Conservation (phyloP, 2,113 vertebrate genomes). For the Dipodomys ordii region DNA sequence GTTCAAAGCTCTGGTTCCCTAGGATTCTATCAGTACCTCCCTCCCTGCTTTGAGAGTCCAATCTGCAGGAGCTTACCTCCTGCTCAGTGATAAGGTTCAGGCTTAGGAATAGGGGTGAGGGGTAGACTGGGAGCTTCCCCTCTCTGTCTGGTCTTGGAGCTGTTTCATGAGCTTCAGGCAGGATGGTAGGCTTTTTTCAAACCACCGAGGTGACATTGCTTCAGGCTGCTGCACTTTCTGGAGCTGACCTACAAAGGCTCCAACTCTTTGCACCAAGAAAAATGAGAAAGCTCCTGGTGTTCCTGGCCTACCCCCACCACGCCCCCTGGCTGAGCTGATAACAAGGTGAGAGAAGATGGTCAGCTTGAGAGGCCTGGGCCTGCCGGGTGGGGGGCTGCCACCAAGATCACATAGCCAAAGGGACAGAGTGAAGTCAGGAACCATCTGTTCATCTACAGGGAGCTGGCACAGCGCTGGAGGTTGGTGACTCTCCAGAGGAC, state of each 20-base stretch:
- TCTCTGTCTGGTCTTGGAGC: too few relatives aligned
- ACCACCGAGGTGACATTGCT: not conserved
- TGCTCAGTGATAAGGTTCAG: slow-evolving; percentile 59
- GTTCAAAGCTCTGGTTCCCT: slow-evolving; percentile 93
- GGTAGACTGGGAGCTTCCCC: slow-evolving; percentile 48
- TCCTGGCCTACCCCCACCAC: not conserved
- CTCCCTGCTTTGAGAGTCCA: slow-evolving; percentile 83
- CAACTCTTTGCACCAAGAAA: not conserved
- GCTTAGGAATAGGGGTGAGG: slow-evolving; percentile 61
- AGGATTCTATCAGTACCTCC: slow-evolving; percentile 85
- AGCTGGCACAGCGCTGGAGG: not conserved
- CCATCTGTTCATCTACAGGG: not conserved
- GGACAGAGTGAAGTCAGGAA: not conserved
- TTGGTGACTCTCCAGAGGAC: not conserved
- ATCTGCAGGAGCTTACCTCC: slow-evolving; percentile 57
- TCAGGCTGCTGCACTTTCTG: not conserved
- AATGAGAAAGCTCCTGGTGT: not conserved
- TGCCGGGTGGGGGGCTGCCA: not conserved
- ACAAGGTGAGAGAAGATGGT: slow-evolving; percentile 57
- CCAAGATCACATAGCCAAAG: not conserved
- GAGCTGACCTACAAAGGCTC: not conserved
- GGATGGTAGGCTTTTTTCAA: slow-evolving; percentile 14
- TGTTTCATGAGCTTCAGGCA: not conserved
- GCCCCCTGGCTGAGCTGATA: slow-evolving; percentile 14
- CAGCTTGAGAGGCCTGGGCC: not conserved